Conservation (phyloP, 2,113 vertebrate species). For the Erythrocercus mccallii region DNA sequence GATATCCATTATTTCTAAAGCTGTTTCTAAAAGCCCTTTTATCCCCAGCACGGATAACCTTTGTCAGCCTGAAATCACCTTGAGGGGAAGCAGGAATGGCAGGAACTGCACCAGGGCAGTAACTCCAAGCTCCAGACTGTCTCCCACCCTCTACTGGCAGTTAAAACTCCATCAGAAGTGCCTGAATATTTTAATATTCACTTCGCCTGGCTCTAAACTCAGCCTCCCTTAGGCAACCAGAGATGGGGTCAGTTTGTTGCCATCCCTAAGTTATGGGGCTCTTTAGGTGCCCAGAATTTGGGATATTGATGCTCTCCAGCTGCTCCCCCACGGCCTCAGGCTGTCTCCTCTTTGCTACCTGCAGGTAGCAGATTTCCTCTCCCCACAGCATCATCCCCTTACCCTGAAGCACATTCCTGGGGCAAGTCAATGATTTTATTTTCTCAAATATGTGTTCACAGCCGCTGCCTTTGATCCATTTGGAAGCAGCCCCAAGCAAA, state of each 20-base stretch:
- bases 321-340: not conserved
- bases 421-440: not conserved
- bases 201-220: not conserved
- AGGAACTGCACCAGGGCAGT: not conserved
- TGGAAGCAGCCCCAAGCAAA: conserved; percentile 82
- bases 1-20: not conserved
- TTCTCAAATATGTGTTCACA: conserved; percentile 39
- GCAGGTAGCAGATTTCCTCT: not conserved
- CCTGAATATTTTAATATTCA: not conserved
- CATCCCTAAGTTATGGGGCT: not conserved
- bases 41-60: not conserved
- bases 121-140: not conserved
- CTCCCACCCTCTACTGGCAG: not conserved
- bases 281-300: not conserved
- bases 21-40: not conserved
- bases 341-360: not conserved
- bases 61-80: not conserved
- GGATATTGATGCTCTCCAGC: not conserved
- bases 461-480: conserved; percentile 88
- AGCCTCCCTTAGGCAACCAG: not conserved
- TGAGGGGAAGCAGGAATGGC: not conserved
- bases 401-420: not conserved
- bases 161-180: not conserved
- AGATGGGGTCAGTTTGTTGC: not conserved
- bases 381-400: not conserved